Percentiles rank a stretch among this genome's conserved stretches.
Conservation (phyloP, 2,797 vertebrate genomes). For the Hoplostethus mediterraneus region DNA sequence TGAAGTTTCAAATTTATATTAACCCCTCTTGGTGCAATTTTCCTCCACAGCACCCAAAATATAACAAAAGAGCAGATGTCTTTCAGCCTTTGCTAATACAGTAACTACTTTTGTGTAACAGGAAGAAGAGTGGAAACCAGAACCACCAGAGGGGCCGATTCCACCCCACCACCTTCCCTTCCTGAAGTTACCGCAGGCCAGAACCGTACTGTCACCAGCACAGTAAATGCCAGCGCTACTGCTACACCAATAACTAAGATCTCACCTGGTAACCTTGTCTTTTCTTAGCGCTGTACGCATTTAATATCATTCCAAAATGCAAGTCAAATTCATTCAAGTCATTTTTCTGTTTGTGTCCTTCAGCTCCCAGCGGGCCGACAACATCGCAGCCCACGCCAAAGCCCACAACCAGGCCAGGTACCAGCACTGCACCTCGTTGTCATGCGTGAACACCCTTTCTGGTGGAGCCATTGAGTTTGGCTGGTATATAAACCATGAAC, state of each 20-base stretch:
- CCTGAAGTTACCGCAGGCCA: constrained; percentile 23
- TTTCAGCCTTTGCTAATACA: not conserved
- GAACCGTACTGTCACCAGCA: not conserved
- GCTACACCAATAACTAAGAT: not conserved
- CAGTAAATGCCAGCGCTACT: not conserved
- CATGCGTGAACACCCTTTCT: constrained; percentile 26
- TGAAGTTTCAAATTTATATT: not conserved
- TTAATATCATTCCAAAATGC: not conserved
- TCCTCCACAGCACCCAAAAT: not conserved
- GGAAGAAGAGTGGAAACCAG: constrained; percentile 15
- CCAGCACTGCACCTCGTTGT: not conserved
- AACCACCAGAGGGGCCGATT: constrained; percentile 27
- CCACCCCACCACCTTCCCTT: not conserved
- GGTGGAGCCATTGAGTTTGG: constrained; percentile 48
- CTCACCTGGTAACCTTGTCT: not conserved
- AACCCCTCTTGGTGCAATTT: not conserved
- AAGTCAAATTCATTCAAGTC: not conserved
- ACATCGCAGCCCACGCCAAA: constrained; percentile 1
- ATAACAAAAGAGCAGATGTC: not conserved
- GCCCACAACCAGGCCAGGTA: constrained; percentile 45
- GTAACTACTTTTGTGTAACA: constrained; percentile 22
- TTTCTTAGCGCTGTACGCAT: not conserved
- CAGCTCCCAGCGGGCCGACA: constrained; percentile 39
- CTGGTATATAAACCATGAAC: constrained; percentile 11
- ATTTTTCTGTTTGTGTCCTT: constrained; percentile 15